Evolutionary conservation across 2,113 vertebrate genomes (phyloP).

Genomic region (Mellivora capensis): DNA sequence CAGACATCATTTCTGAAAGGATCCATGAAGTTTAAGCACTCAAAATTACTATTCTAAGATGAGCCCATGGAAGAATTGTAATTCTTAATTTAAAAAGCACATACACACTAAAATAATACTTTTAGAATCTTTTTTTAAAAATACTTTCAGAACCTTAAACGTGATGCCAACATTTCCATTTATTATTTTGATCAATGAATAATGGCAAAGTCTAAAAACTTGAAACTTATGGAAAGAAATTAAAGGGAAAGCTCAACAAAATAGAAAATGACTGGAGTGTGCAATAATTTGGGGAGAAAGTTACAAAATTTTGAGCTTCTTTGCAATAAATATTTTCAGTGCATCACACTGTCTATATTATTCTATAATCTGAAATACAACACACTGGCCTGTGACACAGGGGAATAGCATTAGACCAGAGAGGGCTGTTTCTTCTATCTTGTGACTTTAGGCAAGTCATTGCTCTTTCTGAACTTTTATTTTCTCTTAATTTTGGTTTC

Average conservation of each 20-base stretch:
- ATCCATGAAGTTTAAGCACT: neutral
- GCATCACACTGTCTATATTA: neutral
- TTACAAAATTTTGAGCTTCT: neutral
- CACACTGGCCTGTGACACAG: neutral
- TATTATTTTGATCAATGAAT: neutral
- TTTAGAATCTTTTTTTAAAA: neutral
- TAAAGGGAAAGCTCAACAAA: constrained; percentile 8
- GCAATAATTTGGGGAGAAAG: neutral
- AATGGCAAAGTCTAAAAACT: neutral
- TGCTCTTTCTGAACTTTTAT: neutral
- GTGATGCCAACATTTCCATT: neutral
- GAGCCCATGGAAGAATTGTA: neutral
- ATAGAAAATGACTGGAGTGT: neutral
- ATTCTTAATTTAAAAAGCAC: neutral
- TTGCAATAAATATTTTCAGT: neutral
- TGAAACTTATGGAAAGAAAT: neutral
- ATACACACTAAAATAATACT: neutral
- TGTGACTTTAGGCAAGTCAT: neutral
- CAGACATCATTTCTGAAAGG: neutral
- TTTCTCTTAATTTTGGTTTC: neutral
- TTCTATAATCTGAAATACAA: neutral
- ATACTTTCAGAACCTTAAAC: neutral
- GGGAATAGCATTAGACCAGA: neutral
- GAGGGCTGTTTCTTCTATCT: neutral
- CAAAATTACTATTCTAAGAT: neutral